Base-by-base conservation (phyloP, 2,888 invertebrate species). In the Nebria salina region DNA sequence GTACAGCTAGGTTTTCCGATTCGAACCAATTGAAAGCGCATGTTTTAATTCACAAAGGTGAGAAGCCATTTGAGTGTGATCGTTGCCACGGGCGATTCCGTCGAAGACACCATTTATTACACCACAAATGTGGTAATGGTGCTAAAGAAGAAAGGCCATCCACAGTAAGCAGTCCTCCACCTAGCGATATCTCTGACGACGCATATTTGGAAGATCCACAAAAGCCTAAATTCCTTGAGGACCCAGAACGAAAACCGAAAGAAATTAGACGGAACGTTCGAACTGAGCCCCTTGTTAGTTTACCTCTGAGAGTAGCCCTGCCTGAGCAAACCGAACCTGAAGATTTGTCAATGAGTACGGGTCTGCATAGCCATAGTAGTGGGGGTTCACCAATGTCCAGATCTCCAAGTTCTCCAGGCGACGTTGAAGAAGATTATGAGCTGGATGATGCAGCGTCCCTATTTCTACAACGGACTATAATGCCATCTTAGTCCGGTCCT, bases 251-350 rank as follows among this genome's bases (percentile, higher is more conserved):
- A 75, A 91, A 91, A 84, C 89, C 90, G 1, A 87, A 90, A 43
- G 90, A 91, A 82, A 90, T 91, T n/a, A 88, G 91, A 13, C 89
- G 91, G 42, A 90, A 91, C 0, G 89, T 91, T 83, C 88, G 90
- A 13, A 85, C 86, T 4, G 88, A 89, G 8, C 89, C 90, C 66
- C 83, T 86, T 54, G 85, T 87, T 75, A 85, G 87, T 83, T 89
- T 87, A 82, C 88, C 85, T 1, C 84, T 88, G 26, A 86, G 87
- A 82, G 84, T 87, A 83, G 54, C 87, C 7, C 87, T 92, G 74
- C 96, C 96, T 20, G 96, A 95, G 88, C 97, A 97, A 90, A 97
- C 97, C 1, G 97, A 97, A 88, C 97, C 97, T 7, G 97, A 97
- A 88, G 97, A 97, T 88, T 91, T 97, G 83, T 96, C 96, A 79